Evolutionary conservation across 2,888 invertebrate species (phyloP).

Genomic region (Nowickia ferox): DNA sequence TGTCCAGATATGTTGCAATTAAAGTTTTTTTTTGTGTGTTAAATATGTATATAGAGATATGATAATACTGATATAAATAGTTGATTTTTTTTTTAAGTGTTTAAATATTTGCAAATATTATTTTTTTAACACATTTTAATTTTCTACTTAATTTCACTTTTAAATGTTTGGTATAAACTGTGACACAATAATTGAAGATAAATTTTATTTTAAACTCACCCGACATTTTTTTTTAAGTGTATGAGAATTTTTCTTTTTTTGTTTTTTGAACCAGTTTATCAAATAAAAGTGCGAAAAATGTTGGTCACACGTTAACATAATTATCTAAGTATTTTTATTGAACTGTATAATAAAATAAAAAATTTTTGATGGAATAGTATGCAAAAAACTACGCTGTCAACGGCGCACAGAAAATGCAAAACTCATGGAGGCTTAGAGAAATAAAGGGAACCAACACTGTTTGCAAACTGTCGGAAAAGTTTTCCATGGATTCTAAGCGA

Average conservation of each 20-base stretch:
- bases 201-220: not conserved
- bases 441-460: too few species aligned
- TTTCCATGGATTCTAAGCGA: too few species aligned
- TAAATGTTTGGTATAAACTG: slow-evolving; percentile 61
- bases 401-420: too few species aligned
- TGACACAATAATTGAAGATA: slow-evolving; percentile 25
- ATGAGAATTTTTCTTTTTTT: not conserved
- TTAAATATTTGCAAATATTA: slow-evolving; percentile 56
- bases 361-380: too few species aligned
- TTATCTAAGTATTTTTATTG: too few species aligned
- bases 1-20: slow-evolving; percentile 63
- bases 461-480: too few species aligned
- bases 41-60: slow-evolving; percentile 56
- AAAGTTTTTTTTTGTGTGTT: slow-evolving; percentile 19
- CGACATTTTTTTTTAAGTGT: not conserved
- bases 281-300: not conserved
- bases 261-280: not conserved
- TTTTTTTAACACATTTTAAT: slow-evolving; percentile 62
- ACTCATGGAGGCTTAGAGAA: too few species aligned
- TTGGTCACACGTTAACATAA: too few species aligned
- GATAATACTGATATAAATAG: slow-evolving; percentile 71
- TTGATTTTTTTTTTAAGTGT: slow-evolving; percentile 46
- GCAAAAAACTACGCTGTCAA: too few species aligned
- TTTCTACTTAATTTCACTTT: slow-evolving; percentile 65
- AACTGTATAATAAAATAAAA: too few species aligned